Conservation (phyloP, 2,888 invertebrate species). For the Prionchulus punctatus region DNA sequence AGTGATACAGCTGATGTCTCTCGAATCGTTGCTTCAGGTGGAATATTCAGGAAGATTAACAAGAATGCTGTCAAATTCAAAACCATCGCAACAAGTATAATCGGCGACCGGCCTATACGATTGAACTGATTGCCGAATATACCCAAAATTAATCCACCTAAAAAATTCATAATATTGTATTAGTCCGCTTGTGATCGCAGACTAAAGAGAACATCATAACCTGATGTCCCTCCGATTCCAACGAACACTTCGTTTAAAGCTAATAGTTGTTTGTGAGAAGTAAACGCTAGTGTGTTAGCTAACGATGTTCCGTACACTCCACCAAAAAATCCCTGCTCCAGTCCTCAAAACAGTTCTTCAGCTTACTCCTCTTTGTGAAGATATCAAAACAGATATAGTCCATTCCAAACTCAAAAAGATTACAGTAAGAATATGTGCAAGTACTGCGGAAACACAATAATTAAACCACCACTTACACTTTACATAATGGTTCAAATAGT, state of each 20-base stretch:
- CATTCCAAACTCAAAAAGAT: too few relatives aligned
- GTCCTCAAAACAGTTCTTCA: too few relatives aligned
- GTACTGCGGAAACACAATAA: too few relatives aligned
- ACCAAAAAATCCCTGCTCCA: constrained; percentile 84
- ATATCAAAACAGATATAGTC: too few relatives aligned
- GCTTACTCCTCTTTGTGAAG: too few relatives aligned
- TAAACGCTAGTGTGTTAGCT: constrained; percentile 63
- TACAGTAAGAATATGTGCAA: too few relatives aligned
- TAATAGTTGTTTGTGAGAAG: constrained; percentile 57
- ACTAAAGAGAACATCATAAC: constrained; percentile 34
- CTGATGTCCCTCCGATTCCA: constrained; percentile 79
- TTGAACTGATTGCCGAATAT: constrained; percentile 68
- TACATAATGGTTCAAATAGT: too few relatives aligned
- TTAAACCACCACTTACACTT: too few relatives aligned
- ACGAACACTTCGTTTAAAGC: constrained; percentile 85
- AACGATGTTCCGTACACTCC: constrained; percentile 86
- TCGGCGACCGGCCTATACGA: constrained; percentile 69
- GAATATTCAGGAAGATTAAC: constrained; percentile 71
- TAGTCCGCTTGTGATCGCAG: neutral
- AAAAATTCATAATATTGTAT: too few relatives aligned
- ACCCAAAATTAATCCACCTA: constrained; percentile 79
- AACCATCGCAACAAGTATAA: constrained; percentile 71
- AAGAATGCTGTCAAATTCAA: constrained; percentile 65
- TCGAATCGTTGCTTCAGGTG: constrained; percentile 59
- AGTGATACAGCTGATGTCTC: constrained; percentile 44